Evolutionary conservation across 2,113 vertebrate species (phyloP).

Genomic region (Motacilla tschutschensis): DNA sequence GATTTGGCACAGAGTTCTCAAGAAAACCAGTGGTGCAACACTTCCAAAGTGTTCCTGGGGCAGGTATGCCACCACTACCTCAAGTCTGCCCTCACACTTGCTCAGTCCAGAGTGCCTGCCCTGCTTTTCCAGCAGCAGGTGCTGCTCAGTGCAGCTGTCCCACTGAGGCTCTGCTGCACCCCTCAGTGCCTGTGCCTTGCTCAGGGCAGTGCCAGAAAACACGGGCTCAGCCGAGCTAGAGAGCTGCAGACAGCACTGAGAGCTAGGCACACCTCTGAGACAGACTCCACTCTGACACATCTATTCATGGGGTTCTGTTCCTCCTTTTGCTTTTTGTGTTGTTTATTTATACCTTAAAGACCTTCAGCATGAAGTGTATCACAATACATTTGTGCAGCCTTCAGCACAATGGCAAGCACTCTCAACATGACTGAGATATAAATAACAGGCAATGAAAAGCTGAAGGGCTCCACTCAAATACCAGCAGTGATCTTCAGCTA

Average conservation of each 20-base stretch:
- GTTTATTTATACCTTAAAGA: slow-evolving; percentile 29
- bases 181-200: neutral
- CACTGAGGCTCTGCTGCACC: neutral
- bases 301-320: neutral
- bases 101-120: neutral
- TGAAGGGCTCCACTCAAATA: slow-evolving; percentile 1
- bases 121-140: neutral
- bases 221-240: accelerated
- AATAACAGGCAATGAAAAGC: slow-evolving; percentile 37
- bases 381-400: neutral
- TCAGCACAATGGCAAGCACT: slow-evolving; percentile 15
- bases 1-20: neutral
- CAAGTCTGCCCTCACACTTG: neutral
- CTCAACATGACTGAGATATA: slow-evolving; percentile 15
- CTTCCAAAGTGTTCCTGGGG: neutral
- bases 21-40: neutral
- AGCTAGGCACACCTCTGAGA: neutral
- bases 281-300: neutral
- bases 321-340: neutral
- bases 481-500: slow-evolving; percentile 10
- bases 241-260: neutral
- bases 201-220: neutral
- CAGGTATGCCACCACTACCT: neutral
- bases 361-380: neutral
- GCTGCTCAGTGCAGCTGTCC: neutral